Percentiles rank a stretch among this genome's conserved stretches.
phyloP scores from a whole-genome alignment of 1,140 invertebrate genomes.

The Parasteatoda tepidariorum region DNA sequence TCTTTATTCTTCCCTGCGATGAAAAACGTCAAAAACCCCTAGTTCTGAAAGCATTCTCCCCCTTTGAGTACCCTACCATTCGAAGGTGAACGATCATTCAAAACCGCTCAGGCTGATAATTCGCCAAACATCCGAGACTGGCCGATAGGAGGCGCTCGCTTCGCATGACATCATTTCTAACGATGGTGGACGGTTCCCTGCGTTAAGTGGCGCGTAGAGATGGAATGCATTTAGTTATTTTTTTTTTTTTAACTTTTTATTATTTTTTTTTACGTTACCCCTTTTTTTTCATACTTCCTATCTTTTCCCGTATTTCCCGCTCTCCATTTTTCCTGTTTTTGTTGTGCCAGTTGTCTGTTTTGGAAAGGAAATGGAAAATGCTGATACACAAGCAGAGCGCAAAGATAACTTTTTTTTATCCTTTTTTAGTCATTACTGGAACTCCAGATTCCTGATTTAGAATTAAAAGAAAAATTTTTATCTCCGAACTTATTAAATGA shows the following conservation, averaged over 20 bases:
- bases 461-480: no score
- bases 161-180: conserved; percentile 50
- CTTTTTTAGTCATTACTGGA: no score
- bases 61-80: not conserved
- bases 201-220: conserved; percentile 33
- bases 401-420: no score
- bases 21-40: conserved; percentile 36
- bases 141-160: conserved; percentile 31
- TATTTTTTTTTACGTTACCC: not conserved
- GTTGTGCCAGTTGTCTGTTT: not conserved
- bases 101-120: conserved; percentile 51
- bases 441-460: no score
- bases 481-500: no score
- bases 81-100: conserved; percentile 49
- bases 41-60: conserved; percentile 20
- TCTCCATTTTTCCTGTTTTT: not conserved
- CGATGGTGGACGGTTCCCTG: conserved; percentile 39
- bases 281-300: not conserved
- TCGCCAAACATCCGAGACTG: conserved; percentile 47
- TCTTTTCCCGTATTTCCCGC: not conserved
- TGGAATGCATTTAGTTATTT: conserved; percentile 39
- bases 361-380: not conserved
- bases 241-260: conserved; percentile 1
- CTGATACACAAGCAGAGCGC: no score
- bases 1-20: not conserved